Evolutionary conservation across 1,140 invertebrate genomes (phyloP).

Genomic region (Trichonephila clavata): DNA sequence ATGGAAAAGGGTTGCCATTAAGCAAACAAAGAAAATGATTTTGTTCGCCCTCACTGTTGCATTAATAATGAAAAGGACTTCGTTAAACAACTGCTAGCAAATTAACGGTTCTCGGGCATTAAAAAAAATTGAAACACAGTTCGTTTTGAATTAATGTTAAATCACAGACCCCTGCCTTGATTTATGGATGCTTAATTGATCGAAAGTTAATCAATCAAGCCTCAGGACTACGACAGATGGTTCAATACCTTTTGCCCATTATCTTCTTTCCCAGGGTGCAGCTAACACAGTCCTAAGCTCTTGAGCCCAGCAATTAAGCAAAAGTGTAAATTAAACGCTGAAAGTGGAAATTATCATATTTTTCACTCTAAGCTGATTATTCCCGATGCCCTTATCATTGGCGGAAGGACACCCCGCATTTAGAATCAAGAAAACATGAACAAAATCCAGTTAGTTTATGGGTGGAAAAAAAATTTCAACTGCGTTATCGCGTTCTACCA

Average conservation of each 20-base stretch:
- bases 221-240: constrained; percentile 8
- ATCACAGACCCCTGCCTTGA: constrained; percentile 57
- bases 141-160: constrained; percentile 75
- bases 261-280: neutral
- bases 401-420: neutral
- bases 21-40: constrained; percentile 51
- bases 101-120: constrained; percentile 44
- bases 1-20: neutral
- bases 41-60: constrained; percentile 10
- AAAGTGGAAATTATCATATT: constrained; percentile 73
- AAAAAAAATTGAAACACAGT: constrained; percentile 52
- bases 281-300: constrained; percentile 45
- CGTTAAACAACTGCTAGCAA: constrained; percentile 68
- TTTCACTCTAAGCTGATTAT: constrained; percentile 74
- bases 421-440: neutral
- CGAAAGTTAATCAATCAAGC: constrained; percentile 74
- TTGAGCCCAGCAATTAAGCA: constrained; percentile 72
- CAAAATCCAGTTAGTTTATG: neutral
- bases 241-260: constrained; percentile 62
- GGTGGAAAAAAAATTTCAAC: neutral
- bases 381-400: constrained; percentile 68
- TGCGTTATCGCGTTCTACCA: constrained; percentile 61
- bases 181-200: constrained; percentile 74
- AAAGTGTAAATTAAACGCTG: constrained; percentile 67
- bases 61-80: constrained; percentile 70